phyloP scores from a whole-genome alignment of 2,797 vertebrate species.

The Hirundo rustica region DNA sequence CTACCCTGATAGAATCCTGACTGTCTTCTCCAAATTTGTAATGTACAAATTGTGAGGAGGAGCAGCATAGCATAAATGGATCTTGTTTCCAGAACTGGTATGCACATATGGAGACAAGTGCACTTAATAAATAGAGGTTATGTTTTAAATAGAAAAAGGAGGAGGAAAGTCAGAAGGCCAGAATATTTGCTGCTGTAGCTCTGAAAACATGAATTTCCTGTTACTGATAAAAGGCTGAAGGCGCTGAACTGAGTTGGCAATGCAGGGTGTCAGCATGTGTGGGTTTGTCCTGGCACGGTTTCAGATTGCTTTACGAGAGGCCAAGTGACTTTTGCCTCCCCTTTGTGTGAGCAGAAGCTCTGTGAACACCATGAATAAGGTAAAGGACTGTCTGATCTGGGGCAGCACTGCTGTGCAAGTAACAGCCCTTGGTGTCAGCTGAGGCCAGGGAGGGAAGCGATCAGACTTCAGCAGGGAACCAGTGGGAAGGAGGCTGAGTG shows the following conservation, averaged over 20 bases:
- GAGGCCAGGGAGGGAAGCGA: background rate
- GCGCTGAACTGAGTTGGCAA: background rate
- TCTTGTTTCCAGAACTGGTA: background rate
- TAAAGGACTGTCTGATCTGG: background rate
- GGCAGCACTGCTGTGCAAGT: background rate
- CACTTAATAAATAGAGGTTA: background rate
- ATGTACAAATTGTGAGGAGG: background rate
- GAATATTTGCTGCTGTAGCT: background rate
- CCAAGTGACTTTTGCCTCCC: background rate
- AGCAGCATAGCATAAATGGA: background rate
- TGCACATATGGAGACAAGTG: background rate
- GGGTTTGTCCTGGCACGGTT: background rate
- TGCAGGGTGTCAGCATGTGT: background rate
- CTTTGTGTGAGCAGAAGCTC: background rate
- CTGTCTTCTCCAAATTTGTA: background rate
- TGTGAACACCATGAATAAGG: background rate
- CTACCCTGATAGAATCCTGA: background rate
- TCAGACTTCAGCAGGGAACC: background rate
- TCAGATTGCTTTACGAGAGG: background rate
- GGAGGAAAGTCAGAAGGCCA: background rate
- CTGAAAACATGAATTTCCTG: background rate
- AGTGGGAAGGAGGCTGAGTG: background rate
- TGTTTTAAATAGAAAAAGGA: background rate
- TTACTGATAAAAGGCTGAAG: background rate
- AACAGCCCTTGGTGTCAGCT: background rate